These are phyloP conservation scores for Puma concolor DNA, from an alignment of 2,113 vertebrate species.

Conservation along the genomic window DNA sequence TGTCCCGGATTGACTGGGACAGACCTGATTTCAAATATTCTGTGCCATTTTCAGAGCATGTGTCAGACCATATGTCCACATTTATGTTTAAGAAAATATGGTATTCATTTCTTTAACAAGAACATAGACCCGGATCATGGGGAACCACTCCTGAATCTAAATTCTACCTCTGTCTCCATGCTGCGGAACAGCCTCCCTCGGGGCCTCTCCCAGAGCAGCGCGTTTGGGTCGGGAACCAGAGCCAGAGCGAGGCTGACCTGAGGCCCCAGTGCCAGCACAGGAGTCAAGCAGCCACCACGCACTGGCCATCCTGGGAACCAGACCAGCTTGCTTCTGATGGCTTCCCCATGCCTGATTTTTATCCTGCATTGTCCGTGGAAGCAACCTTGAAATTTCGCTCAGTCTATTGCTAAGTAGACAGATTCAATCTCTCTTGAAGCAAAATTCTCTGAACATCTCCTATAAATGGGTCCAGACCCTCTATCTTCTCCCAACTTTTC, in stretches of 20 bases:
- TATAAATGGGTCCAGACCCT: background rate
- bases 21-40: slow-evolving; percentile 41
- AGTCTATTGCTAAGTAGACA: background rate
- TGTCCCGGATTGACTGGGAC: slow-evolving; percentile 42
- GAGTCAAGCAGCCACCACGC: accelerated
- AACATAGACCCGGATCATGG: background rate
- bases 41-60: slow-evolving; percentile 56
- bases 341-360: background rate
- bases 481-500: background rate
- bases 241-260: background rate
- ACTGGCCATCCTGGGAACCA: accelerated
- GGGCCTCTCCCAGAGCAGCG: accelerated
- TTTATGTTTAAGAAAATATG: slow-evolving; percentile 48
- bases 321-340: too few species aligned
- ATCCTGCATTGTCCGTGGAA: background rate
- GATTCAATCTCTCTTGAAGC: background rate
- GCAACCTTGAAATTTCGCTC: background rate
- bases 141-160: background rate
- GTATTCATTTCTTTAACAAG: slow-evolving; percentile 24
- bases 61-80: slow-evolving; percentile 51
- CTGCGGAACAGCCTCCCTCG: accelerated
- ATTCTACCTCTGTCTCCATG: background rate
- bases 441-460: background rate
- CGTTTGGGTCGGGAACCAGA: accelerated
- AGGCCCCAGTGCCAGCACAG: accelerated